Evolutionary conservation across 2,888 invertebrate species (phyloP).

Genomic region (Dolomedes plantarius): DNA sequence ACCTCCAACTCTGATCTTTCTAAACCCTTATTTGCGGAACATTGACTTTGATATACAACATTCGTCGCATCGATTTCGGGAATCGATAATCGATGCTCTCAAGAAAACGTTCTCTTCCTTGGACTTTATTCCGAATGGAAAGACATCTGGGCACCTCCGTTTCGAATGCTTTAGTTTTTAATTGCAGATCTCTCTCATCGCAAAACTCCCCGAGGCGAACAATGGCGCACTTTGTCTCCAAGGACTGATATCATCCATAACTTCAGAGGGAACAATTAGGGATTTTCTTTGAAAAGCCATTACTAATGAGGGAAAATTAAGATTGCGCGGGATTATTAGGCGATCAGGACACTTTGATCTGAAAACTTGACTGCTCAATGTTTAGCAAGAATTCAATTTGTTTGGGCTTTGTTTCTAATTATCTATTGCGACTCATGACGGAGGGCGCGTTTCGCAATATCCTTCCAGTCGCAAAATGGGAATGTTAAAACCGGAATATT

Average conservation of each 20-base stretch:
- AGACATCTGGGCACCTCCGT: not conserved
- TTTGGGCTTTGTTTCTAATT: no score
- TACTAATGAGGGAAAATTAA: not conserved
- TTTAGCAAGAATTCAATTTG: no score
- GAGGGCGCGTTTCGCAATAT: no score
- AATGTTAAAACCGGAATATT: no score
- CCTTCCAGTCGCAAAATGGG: no score
- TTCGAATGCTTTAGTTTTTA: not conserved
- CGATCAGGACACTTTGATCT: not conserved
- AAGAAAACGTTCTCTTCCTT: not conserved
- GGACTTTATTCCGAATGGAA: not conserved
- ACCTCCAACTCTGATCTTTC: not conserved
- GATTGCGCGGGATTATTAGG: not conserved
- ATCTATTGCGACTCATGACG: no score
- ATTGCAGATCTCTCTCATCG: not conserved
- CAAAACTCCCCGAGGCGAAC: not conserved
- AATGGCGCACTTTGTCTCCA: not conserved
- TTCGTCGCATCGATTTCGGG: no score
- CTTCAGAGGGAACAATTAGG: not conserved
- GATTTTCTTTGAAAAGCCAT: conserved; percentile 2
- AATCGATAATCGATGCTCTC: not conserved
- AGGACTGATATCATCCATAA: not conserved
- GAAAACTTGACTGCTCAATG: no score
- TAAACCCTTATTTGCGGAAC: not conserved
- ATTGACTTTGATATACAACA: not conserved